Conservation (phyloP, 2,888 invertebrate genomes). For the Willowsia nigromaculata region DNA sequence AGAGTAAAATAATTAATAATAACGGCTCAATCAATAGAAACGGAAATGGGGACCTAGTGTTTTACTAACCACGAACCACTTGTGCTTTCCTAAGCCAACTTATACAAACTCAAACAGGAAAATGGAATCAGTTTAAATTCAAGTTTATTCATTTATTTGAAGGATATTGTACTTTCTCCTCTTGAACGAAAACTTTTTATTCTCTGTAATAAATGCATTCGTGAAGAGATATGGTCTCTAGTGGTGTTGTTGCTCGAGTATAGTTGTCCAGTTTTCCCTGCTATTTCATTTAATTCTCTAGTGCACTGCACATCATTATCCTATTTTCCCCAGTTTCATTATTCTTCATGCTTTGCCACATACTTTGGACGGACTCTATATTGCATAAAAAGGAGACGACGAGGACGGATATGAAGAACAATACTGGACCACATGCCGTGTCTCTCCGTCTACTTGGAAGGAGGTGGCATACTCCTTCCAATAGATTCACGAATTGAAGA, state of each 20-base stretch:
- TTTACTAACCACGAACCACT: too few species aligned
- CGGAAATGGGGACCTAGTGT: too few species aligned
- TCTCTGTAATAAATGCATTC: neutral
- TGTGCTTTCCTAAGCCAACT: too few species aligned
- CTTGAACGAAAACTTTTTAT: neutral
- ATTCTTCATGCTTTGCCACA: neutral
- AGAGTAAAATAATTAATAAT: too few species aligned
- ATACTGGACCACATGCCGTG: neutral
- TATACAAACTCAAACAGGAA: too few species aligned
- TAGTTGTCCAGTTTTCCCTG: neutral
- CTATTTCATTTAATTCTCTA: neutral
- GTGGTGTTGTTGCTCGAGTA: neutral
- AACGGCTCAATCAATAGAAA: too few species aligned
- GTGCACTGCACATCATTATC: conserved; percentile 28
- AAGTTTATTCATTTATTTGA: neutral
- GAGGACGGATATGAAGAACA: neutral
- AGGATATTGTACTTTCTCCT: neutral
- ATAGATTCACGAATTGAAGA: neutral
- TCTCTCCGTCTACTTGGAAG: neutral
- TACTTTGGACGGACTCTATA: neutral
- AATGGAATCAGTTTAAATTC: neutral
- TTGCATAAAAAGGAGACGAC: neutral
- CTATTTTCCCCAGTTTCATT: neutral
- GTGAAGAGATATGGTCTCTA: neutral
- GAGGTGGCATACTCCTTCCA: neutral